Base-by-base conservation (phyloP, 2,797 vertebrate genomes). In the Platyrinchus mystaceus region DNA sequence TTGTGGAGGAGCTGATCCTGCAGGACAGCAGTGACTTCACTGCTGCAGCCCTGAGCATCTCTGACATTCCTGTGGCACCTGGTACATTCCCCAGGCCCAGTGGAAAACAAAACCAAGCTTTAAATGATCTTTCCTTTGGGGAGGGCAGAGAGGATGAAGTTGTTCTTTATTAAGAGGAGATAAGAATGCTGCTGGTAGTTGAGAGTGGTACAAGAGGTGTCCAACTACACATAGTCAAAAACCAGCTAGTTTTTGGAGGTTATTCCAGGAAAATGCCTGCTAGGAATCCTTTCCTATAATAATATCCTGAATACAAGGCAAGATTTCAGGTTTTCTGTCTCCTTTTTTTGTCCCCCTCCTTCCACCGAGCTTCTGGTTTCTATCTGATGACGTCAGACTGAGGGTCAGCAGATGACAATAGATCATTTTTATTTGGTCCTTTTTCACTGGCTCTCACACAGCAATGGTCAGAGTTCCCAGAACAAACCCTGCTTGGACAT, bases 381-480 rank as follows among this genome's bases (percentile, higher is more conserved):
- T 56, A 5, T 82, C 66, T 78, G 43, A 53, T 82, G 63, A 52
- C 4, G 0, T 78, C 41, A 67, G 52, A 71, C 44, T 78, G 10
- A 53, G 75, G 50, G 78, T 91, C 70, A 71, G 12, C 70, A 49
- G 46, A 75, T 90, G 39, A 49, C 53, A 60, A 8, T 4, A 56
- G 58, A 44, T 84, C 22, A 32, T 34, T 89, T 83, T 74, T 78
- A 68, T 84, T 89, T 68, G 81, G 24, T 81, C 44, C 28, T 67
- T 79, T 84, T 68, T 46, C 62, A 60, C 21, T 89, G 67, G 58
- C 53, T 73, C 0, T 0, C 43, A 20, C 52, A 56, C 66, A 39
- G 56, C 12, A 44, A 37, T 12, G 49, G 34, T 68, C 37, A 49
- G 34, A 63, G 30, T 75, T 68, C 41, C 78, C 19, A 18, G 69